Percentiles rank a stretch among this genome's conserved stretches.
Evolutionary conservation across 2,888 invertebrate species (phyloP).

Genomic region (Campoletis raptor): DNA sequence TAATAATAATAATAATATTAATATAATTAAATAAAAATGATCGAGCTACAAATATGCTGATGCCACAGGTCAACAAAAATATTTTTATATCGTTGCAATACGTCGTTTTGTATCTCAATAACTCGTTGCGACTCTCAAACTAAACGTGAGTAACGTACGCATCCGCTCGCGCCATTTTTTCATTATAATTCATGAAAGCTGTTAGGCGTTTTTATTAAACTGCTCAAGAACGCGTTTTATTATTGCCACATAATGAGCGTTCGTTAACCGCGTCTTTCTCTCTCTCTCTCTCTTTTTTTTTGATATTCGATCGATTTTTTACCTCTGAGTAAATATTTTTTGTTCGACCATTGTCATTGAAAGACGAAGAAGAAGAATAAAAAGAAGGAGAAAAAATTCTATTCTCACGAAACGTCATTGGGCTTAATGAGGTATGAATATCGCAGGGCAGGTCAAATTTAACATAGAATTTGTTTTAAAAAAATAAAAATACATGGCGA

Average conservation of each 20-base stretch:
- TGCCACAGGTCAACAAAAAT: slow-evolving; percentile 31
- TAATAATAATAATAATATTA: background rate
- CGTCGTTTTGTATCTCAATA: slow-evolving; percentile 5
- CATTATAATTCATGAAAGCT: slow-evolving; percentile 44
- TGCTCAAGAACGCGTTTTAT: slow-evolving; percentile 23
- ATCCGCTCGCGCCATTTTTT: slow-evolving; percentile 43
- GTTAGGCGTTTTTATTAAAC: slow-evolving; percentile 34
- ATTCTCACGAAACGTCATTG: background rate
- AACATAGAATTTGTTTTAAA: background rate
- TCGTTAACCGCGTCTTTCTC: slow-evolving; percentile 48
- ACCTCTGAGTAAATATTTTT: background rate
- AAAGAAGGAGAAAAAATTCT: background rate
- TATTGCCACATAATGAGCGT: slow-evolving; percentile 53
- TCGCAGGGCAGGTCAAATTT: background rate
- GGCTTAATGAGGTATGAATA: background rate
- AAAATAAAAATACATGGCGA: background rate
- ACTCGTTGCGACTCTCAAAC: background rate
- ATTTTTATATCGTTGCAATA: slow-evolving; percentile 39
- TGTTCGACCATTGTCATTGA: background rate
- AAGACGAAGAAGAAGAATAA: background rate
- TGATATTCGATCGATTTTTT: slow-evolving; percentile 16
- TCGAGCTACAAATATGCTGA: slow-evolving; percentile 6
- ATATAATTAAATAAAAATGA: background rate
- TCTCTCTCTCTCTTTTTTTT: background rate
- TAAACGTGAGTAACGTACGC: slow-evolving; percentile 50